Conservation (phyloP, 2,113 vertebrate species). For the Alosa alosa region DNA sequence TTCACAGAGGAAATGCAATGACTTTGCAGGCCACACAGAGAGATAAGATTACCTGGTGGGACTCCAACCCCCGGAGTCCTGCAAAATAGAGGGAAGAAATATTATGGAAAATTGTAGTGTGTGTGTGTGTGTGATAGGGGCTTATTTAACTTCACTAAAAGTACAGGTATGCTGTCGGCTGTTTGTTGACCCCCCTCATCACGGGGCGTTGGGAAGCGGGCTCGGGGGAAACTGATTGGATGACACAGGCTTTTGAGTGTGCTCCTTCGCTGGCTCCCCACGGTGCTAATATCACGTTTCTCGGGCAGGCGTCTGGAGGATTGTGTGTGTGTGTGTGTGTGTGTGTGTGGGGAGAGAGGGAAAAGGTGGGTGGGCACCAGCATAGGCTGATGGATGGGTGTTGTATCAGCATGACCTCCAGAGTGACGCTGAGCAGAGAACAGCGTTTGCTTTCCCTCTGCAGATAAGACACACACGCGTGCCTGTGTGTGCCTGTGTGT, state of each 20-base stretch:
- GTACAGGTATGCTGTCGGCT: background rate
- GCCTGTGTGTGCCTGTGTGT: background rate
- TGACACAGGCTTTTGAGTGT: background rate
- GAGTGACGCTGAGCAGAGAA: background rate
- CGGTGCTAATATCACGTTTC: constrained; percentile 1
- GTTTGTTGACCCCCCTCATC: background rate
- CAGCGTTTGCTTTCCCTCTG: background rate
- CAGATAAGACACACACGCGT: background rate
- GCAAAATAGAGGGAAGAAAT: background rate
- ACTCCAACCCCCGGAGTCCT: background rate
- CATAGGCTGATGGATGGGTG: constrained; percentile 15
- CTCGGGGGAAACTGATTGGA: background rate
- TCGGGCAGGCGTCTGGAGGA: background rate
- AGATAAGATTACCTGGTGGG: background rate
- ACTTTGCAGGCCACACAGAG: background rate
- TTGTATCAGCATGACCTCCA: constrained; percentile 17
- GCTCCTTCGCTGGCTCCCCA: background rate
- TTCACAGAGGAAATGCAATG: background rate
- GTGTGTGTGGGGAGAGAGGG: constrained; percentile 13
- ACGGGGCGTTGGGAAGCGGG: background rate
- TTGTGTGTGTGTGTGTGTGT: background rate
- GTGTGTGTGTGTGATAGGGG: background rate
- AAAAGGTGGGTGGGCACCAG: background rate
- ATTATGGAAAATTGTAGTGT: background rate
- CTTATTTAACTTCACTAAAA: background rate